Base-by-base conservation (phyloP, 2,797 vertebrate species). In the Alosa sapidissima region DNA sequence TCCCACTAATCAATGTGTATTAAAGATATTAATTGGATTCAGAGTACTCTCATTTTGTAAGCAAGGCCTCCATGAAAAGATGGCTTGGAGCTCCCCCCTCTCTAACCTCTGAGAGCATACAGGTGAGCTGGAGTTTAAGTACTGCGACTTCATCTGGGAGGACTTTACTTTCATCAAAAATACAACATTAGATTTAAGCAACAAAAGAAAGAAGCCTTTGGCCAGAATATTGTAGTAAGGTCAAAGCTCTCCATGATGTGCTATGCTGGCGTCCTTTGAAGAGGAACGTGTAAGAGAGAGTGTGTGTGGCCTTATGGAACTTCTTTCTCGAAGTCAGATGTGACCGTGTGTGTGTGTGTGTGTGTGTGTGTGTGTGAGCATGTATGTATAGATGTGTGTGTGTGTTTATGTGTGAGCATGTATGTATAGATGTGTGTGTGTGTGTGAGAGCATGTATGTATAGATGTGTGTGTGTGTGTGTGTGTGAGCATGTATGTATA, bases 401-500 rank as follows among this genome's bases (percentile, higher is more conserved):
- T 54, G 49, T 45, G 11, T n/a, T n/a, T n/a, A n/a, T 14, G 41
- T 16, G 24, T 72, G 82, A 47, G 62, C 54, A 58, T 5, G 78
- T 58, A 62, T 51, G n/a, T n/a, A n/a, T n/a, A n/a, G n/a, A n/a
- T 28, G 28, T 28, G 28, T 28, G 28, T 28, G 28, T 28, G 0
- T 28, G 1, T 28, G 28, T 28, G 28, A 0, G 28, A 28, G 28
- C 28, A 28, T 28, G 28, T 28, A 28, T 28, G 0, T 28, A 28
- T 28, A 28, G 28, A 28, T 81, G 65, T 82, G 36, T 81, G n/a
- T 47, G 33, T 16, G 5, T 47, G 16, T 36, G 28, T 85, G 84
- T 84, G 45, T 91, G 48, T 82, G 81, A 36, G 24, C 36, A 11
- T 68, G 65, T 68, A 28, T 82, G 49, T 16, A 7, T 82, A 45